Evolutionary conservation across 2,113 vertebrate species (phyloP).

Genomic region (Zapus hudsonius): DNA sequence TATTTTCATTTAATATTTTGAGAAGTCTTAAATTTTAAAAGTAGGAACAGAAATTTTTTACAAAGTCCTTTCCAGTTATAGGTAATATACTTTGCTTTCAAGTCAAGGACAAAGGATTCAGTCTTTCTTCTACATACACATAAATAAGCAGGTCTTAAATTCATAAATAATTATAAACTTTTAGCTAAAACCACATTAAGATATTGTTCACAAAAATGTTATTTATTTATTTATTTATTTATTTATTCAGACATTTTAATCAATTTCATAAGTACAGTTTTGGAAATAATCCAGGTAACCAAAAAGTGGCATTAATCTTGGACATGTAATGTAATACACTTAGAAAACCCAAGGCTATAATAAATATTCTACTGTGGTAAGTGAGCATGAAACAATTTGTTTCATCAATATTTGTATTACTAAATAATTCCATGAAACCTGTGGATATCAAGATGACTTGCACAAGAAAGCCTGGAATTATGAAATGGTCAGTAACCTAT

Average conservation of each 20-base stretch:
- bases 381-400: not conserved
- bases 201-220: not conserved
- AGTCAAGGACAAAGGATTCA: too few relatives aligned
- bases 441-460: not conserved
- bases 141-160: too few relatives aligned
- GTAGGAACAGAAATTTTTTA: not conserved
- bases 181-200: not conserved
- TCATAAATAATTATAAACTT: too few relatives aligned
- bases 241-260: not conserved
- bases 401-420: not conserved
- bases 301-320: not conserved
- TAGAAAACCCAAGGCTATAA: not conserved
- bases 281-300: not conserved
- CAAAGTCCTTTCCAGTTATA: not conserved
- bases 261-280: not conserved
- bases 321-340: not conserved
- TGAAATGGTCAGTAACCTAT: not conserved
- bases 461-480: not conserved
- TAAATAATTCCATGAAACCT: not conserved
- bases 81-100: too few relatives aligned
- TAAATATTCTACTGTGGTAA: not conserved
- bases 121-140: too few relatives aligned
- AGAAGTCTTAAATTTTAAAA: conserved; percentile 6
- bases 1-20: not conserved
- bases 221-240: not conserved